Evolutionary conservation across 64 coral and sea anemone genomes (phyloP).

Genomic region (Porites lutea): DNA sequence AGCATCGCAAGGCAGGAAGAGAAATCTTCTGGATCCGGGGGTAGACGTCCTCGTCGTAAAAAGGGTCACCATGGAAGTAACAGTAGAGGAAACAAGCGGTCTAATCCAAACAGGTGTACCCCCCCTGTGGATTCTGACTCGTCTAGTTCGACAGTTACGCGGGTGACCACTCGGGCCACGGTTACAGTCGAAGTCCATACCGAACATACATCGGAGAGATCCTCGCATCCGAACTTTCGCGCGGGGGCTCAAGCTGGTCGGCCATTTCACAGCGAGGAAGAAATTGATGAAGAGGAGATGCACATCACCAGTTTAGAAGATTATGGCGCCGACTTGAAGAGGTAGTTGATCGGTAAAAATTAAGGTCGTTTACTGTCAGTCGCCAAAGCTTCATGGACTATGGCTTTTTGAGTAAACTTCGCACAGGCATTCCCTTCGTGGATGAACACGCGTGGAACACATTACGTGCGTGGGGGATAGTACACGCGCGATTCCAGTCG

Average conservation of each 20-base stretch:
- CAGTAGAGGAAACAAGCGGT: not conserved
- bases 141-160: constrained; percentile 88
- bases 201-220: constrained; percentile 44
- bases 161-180: constrained; percentile 90
- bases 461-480: not conserved
- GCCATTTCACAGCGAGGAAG: not conserved
- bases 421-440: not conserved
- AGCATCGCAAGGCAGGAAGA: constrained; percentile 26
- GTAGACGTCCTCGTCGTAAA: constrained; percentile 28
- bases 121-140: constrained; percentile 76
- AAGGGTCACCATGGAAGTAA: constrained; percentile 38
- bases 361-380: not conserved
- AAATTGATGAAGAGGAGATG: not conserved
- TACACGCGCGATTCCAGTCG: not conserved
- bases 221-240: constrained; percentile 25
- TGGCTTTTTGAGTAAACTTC: not conserved
- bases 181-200: constrained; percentile 88
- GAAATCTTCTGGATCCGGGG: not conserved
- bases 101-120: not conserved
- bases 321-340: not conserved
- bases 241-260: constrained; percentile 1
- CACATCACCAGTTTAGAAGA: constrained; percentile 18
- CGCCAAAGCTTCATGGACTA: not conserved
- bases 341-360: not conserved
- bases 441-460: constrained; percentile 6